phyloP scores from a whole-genome alignment of 2,797 vertebrate genomes.

The Ctenopoma kingsleyae region DNA sequence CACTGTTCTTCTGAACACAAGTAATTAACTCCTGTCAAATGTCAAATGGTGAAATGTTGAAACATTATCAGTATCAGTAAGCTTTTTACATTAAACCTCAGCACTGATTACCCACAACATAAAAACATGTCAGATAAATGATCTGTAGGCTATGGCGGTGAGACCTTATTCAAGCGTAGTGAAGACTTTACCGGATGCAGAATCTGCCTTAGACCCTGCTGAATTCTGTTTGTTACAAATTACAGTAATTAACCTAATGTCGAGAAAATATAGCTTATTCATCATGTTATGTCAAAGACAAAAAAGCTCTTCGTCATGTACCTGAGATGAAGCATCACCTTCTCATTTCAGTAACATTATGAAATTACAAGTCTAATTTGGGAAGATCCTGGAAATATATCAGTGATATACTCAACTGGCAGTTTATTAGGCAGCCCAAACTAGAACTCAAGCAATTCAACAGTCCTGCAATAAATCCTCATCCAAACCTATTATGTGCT shows the following conservation, averaged over 20 bases:
- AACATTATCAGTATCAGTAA: background rate
- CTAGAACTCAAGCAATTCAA: no score
- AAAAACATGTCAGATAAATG: conserved; percentile 5
- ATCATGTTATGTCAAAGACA: conserved; percentile 31
- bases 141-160: background rate
- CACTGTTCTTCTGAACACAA: background rate
- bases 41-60: background rate
- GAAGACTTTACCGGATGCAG: background rate
- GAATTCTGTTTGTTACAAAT: conserved; percentile 35
- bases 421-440: no score
- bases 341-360: conserved; percentile 5
- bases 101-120: background rate
- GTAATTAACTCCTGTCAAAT: background rate
- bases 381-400: background rate
- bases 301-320: background rate
- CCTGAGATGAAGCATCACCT: conserved; percentile 2
- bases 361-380: conserved; percentile 10
- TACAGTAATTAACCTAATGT: conserved; percentile 28
- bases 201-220: conserved; percentile 14
- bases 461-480: no score
- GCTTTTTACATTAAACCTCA: conserved; percentile 10
- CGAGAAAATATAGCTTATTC: conserved; percentile 32
- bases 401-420: no score
- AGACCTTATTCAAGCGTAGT: conserved; percentile 25
- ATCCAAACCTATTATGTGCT: no score